These are phyloP conservation scores for Drosophila paucipuncta DNA, from an alignment of 2,888 invertebrate species.

Conservation along the genomic window DNA sequence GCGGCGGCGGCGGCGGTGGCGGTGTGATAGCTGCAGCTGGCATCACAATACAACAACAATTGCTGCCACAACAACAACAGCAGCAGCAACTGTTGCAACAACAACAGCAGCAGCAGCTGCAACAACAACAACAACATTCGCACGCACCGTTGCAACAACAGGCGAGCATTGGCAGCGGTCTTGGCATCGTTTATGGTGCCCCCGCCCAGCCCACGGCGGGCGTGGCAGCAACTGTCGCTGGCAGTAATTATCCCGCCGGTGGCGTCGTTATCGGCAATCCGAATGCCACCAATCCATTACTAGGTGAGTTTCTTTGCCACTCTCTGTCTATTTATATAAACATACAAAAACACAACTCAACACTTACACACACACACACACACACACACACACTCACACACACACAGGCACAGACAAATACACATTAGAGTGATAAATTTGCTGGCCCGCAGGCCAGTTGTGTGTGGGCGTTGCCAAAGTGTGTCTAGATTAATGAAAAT, in stretches of 20 bases:
- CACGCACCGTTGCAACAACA: slow-evolving; percentile 70
- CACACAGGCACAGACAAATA: not conserved
- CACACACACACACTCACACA: not conserved
- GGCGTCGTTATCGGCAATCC: slow-evolving; percentile 83
- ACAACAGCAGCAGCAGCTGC: slow-evolving; percentile 39
- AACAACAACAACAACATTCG: slow-evolving; percentile 37
- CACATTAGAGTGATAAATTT: slow-evolving; percentile 39
- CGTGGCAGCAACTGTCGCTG: slow-evolving; percentile 41
- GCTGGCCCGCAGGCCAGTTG: slow-evolving; percentile 2
- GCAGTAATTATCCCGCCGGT: slow-evolving; percentile 73
- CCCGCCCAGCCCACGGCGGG: slow-evolving; percentile 66
- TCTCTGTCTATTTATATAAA: slow-evolving; percentile 3
- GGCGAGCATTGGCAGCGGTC: slow-evolving; percentile 64
- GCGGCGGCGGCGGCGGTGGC: slow-evolving; percentile 43
- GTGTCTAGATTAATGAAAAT: slow-evolving; percentile 61
- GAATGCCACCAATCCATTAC: slow-evolving; percentile 82
- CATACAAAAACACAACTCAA: not conserved
- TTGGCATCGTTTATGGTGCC: slow-evolving; percentile 60
- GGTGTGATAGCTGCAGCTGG: slow-evolving; percentile 29
- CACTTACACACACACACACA: slow-evolving; percentile 9
- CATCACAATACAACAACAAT: slow-evolving; percentile 23
- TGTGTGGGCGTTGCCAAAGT: slow-evolving; percentile 16
- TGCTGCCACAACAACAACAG: slow-evolving; percentile 24
- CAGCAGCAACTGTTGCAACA: slow-evolving; percentile 38
- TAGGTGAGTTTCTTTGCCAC: slow-evolving; percentile 70